Conservation (phyloP, 2,113 vertebrate genomes). For the Pteronura brasiliensis region DNA sequence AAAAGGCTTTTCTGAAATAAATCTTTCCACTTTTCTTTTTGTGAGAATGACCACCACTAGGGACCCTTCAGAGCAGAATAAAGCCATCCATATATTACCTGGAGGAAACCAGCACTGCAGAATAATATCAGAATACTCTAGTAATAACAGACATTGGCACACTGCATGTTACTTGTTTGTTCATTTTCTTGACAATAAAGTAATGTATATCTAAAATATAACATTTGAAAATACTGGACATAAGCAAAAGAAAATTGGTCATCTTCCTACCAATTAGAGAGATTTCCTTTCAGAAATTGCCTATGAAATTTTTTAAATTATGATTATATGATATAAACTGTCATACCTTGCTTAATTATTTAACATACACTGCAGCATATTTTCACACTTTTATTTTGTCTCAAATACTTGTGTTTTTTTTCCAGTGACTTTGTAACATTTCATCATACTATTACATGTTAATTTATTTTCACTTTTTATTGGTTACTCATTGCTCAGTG, state of each 20-base stretch:
- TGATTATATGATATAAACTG: background rate
- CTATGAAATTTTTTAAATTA: background rate
- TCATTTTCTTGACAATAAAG: background rate
- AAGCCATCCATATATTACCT: background rate
- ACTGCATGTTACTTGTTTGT: background rate
- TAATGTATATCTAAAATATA: background rate
- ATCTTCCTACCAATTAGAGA: background rate
- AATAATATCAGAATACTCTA: background rate
- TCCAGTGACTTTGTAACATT: background rate
- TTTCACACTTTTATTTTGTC: background rate
- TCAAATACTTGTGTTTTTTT: background rate
- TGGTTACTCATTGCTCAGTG: background rate
- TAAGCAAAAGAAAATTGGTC: background rate
- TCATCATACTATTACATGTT: background rate
- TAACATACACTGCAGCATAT: background rate
- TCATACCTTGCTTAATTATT: background rate
- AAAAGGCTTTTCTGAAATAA: constrained; percentile 45
- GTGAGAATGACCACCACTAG: background rate
- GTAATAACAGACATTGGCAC: background rate
- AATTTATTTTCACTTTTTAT: background rate
- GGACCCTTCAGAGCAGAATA: background rate
- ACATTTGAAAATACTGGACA: background rate
- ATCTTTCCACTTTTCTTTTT: constrained; percentile 46
- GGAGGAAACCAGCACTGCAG: background rate
- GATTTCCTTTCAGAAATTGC: background rate